These are phyloP conservation scores for Oasisia sp. DNA, from an alignment of 2,888 invertebrate genomes.

Conservation along the genomic window DNA sequence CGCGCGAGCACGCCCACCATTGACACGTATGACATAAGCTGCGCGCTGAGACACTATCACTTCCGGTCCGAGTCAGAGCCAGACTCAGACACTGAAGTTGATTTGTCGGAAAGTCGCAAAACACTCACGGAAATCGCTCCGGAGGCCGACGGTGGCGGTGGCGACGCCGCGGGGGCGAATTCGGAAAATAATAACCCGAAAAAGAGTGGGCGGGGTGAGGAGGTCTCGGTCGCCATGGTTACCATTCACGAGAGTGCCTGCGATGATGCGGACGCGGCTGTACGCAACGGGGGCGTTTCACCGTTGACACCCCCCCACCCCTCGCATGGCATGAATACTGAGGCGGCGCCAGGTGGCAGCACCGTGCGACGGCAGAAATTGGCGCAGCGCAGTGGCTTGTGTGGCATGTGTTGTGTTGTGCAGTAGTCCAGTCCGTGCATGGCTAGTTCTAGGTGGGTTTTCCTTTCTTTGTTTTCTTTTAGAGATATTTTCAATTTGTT, in stretches of 20 bases:
- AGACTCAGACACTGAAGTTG: slow-evolving; percentile 36
- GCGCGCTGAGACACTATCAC: slow-evolving; percentile 37
- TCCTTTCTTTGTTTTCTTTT: neutral
- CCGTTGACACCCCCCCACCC: slow-evolving; percentile 17
- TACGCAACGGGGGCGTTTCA: neutral
- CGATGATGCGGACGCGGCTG: neutral
- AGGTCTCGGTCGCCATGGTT: neutral
- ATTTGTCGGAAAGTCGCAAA: slow-evolving; percentile 24
- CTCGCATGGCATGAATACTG: neutral
- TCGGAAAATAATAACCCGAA: neutral
- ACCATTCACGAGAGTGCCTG: neutral
- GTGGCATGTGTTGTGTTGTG: neutral
- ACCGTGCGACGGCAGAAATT: neutral
- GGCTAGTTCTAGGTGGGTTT: slow-evolving; percentile 3
- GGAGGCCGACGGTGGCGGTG: neutral
- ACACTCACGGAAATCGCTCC: neutral
- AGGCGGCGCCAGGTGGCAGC: neutral
- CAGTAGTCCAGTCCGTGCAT: neutral
- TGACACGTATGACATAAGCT: neutral
- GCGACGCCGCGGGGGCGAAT: neutral
- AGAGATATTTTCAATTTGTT: neutral
- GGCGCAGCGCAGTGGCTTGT: slow-evolving; percentile 1
- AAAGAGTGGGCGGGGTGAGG: neutral
- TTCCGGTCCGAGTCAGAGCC: slow-evolving; percentile 45
- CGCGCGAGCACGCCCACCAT: neutral